Conservation (phyloP, 2,113 vertebrate species). For the Chinchilla lanigera region DNA sequence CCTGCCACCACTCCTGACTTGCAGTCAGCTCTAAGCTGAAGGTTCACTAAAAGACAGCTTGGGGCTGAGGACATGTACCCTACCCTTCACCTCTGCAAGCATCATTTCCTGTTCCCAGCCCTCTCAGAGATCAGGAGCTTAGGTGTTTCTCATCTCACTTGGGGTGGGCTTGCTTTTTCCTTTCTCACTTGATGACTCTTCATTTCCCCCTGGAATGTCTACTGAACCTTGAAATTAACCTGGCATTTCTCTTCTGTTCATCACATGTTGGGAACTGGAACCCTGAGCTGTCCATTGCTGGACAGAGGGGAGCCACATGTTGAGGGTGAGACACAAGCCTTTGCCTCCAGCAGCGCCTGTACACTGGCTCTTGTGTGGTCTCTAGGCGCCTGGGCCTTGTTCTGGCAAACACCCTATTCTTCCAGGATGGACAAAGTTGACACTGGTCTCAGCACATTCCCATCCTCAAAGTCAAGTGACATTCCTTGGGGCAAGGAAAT, state of each 20-base stretch:
- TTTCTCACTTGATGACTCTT: constrained; percentile 68
- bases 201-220: constrained; percentile 74
- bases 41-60: constrained; percentile 74
- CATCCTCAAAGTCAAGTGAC: not conserved
- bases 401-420: not conserved
- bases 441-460: not conserved
- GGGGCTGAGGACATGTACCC: constrained; percentile 69
- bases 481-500: not conserved
- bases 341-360: not conserved
- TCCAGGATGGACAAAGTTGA: not conserved
- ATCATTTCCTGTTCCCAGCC: constrained; percentile 62
- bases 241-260: not conserved
- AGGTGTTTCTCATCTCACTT: constrained; percentile 68
- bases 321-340: not conserved
- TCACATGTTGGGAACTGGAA: not conserved
- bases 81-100: constrained; percentile 76
- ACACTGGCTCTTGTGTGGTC: not conserved
- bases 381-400: not conserved
- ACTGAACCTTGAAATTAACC: constrained; percentile 65
- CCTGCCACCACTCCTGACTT: constrained; percentile 62
- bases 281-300: not conserved
- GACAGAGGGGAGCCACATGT: no score
- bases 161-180: constrained; percentile 69
- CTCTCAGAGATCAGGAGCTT: constrained; percentile 66
- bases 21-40: constrained; percentile 64